Percentiles rank a stretch among this genome's conserved stretches.
Evolutionary conservation across 1,140 invertebrate genomes (phyloP).

Genomic region (Drosophila setifemur): DNA sequence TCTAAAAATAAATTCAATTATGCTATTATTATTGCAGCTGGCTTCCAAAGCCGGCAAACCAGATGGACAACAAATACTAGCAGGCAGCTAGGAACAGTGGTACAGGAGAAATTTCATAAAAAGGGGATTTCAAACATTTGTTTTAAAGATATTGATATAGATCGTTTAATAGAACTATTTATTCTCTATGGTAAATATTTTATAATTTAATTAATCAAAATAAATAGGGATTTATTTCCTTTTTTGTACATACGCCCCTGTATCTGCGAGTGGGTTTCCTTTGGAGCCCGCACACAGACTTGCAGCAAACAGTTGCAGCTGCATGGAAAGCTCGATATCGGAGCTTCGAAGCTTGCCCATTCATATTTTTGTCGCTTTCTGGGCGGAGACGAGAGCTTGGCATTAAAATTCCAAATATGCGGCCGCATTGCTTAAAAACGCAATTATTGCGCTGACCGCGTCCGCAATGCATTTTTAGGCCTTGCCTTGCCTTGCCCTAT

Average conservation of each 20-base stretch:
- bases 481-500: conserved; percentile 49
- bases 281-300: conserved; percentile 3
- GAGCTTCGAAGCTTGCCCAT: conserved; percentile 35
- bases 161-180: no score
- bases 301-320: conserved; percentile 13
- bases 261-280: not conserved
- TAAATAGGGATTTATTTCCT: no score
- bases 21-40: conserved; percentile 74
- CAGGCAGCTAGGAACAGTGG: conserved; percentile 6
- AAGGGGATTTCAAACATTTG: no score
- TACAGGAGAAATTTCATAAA: not conserved
- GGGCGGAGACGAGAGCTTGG: conserved; percentile 24
- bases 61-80: conserved; percentile 59
- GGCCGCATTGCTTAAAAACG: conserved; percentile 32
- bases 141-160: no score
- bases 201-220: no score
- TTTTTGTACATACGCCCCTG: no score
- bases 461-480: conserved; percentile 40
- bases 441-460: conserved; percentile 22
- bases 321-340: conserved; percentile 9
- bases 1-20: conserved; percentile 75
- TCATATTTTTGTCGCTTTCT: conserved; percentile 17
- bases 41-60: conserved; percentile 60
- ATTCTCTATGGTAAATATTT: no score
- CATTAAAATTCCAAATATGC: conserved; percentile 56